Evolutionary conservation across 2,888 invertebrate genomes (phyloP), one percentile per base, ranked within the genome.

Genomic region (Cataglyphis rosenhaueri): DNA sequence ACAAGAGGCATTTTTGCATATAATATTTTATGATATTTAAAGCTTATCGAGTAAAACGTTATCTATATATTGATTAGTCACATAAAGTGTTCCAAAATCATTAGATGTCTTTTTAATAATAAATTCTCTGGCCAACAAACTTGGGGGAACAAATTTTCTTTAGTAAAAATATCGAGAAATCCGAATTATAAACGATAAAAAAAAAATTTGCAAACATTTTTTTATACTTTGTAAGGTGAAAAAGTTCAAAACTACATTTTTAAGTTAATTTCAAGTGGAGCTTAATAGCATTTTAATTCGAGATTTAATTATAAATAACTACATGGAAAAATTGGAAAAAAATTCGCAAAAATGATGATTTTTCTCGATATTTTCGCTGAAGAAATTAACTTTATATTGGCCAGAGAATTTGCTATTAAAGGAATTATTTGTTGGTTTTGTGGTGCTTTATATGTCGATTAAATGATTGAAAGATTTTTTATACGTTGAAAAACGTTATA

Each of bases 21-120:
- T 59, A 29, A 8, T 32, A 32, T 18, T 15, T 74, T 35, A 32
- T 64, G 44, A 41, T 44, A 44, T 62, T 48, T 74, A 15, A 74
- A 61, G n/a, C 35, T 74, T 62, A 62, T 64, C 18, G 10, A 48
- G 15, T 66, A 21, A 38, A 25, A 18, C 35, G 10, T 3, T 21
- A 41, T 6, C 35, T 44, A 25, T 35, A 41, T 41, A 41, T 48
- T 48, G 18, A 6, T 5, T 48, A 15, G 18, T 41, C 12, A 10
- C 15, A 48, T 48, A 48, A 48, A 48, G 18, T 48, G 18, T 18
- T 48, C 6, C 48, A 48, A 48, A 48, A 48, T 18, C 5, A 4
- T 15, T 15, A 48, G 6, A 18, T 6, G 6, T 48, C 6, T 1
- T 44, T 48, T 48, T 48, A 48, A 48, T 18, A 48, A 48, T 6